phyloP scores from a whole-genome alignment of 2,888 invertebrate species.

The Drosophila fungiperda region DNA sequence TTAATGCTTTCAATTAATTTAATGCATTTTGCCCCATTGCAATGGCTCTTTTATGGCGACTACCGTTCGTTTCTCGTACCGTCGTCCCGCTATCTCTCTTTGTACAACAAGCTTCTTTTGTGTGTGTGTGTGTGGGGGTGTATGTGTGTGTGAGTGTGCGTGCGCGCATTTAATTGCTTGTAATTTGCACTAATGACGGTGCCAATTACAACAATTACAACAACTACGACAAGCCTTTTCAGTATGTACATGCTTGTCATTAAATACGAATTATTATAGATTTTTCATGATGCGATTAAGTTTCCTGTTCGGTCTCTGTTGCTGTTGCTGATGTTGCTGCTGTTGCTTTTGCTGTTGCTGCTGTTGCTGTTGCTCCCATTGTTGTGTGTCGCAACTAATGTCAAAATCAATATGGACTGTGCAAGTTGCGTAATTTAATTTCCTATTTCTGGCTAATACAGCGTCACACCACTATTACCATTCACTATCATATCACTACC shows the following conservation, averaged over 20 bases:
- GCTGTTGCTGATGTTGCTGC: neutral
- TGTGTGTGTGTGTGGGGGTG: slow-evolving; percentile 13
- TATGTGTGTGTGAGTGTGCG: slow-evolving; percentile 26
- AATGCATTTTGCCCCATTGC: slow-evolving; percentile 62
- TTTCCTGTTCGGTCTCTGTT: neutral
- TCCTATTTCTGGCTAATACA: slow-evolving; percentile 5
- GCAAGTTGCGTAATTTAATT: slow-evolving; percentile 46
- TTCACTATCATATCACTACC: neutral
- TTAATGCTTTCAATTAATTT: slow-evolving; percentile 78
- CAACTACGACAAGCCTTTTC: slow-evolving; percentile 26
- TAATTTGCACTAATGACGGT: slow-evolving; percentile 77
- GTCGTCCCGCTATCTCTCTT: neutral
- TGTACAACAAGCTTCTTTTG: slow-evolving; percentile 48
- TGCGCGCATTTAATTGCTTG: slow-evolving; percentile 72
- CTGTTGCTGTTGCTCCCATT: neutral
- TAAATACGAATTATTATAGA: slow-evolving; percentile 68
- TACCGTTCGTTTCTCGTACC: neutral
- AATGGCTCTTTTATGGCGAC: slow-evolving; percentile 26
- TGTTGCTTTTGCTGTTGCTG: neutral
- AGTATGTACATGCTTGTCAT: slow-evolving; percentile 50
- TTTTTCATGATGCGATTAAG: slow-evolving; percentile 32
- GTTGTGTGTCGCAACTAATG: slow-evolving; percentile 29
- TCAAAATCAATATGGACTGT: slow-evolving; percentile 51
- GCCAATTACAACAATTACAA: slow-evolving; percentile 52
- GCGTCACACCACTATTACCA: neutral